Evolutionary conservation across 2,888 invertebrate species (phyloP).

Genomic region (Cerastis leucographa): DNA sequence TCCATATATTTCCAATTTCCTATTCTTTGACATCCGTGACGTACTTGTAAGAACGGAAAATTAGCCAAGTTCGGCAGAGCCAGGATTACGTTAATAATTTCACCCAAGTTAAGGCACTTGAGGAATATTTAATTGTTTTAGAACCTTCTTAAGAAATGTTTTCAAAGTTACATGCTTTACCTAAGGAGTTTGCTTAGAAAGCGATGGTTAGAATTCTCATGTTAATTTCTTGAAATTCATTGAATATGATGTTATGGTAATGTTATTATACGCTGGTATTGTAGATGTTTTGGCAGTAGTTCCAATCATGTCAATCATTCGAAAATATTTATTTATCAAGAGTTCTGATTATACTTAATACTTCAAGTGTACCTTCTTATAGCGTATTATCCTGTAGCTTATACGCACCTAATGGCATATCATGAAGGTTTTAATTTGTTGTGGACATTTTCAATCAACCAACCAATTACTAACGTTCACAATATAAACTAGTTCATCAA

Average conservation of each 20-base stretch:
- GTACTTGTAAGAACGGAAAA: slow-evolving; percentile 49
- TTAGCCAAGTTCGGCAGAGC: slow-evolving; percentile 61
- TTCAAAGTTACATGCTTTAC: slow-evolving; percentile 53
- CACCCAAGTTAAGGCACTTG: slow-evolving; percentile 61
- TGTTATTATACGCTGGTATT: not conserved
- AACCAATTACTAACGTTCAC: no score
- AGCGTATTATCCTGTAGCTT: not conserved
- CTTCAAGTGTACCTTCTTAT: not conserved
- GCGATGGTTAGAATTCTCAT: slow-evolving; percentile 29
- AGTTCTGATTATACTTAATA: not conserved
- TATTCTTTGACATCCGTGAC: slow-evolving; percentile 51
- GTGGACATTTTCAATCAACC: not conserved
- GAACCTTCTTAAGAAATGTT: slow-evolving; percentile 65
- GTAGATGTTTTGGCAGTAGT: slow-evolving; percentile 7
- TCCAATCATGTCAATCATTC: not conserved
- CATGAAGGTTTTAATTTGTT: not conserved
- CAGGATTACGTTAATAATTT: slow-evolving; percentile 68
- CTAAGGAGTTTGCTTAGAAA: slow-evolving; percentile 46
- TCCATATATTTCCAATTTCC: slow-evolving; percentile 53
- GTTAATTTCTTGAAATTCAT: slow-evolving; percentile 33
- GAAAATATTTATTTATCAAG: not conserved
- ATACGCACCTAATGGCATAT: not conserved
- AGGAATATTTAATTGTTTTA: slow-evolving; percentile 68
- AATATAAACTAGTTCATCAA: not conserved
- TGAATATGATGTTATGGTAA: slow-evolving; percentile 26